phyloP scores from a whole-genome alignment of 2,888 invertebrate species.

The Pharmacophagus antenor region DNA sequence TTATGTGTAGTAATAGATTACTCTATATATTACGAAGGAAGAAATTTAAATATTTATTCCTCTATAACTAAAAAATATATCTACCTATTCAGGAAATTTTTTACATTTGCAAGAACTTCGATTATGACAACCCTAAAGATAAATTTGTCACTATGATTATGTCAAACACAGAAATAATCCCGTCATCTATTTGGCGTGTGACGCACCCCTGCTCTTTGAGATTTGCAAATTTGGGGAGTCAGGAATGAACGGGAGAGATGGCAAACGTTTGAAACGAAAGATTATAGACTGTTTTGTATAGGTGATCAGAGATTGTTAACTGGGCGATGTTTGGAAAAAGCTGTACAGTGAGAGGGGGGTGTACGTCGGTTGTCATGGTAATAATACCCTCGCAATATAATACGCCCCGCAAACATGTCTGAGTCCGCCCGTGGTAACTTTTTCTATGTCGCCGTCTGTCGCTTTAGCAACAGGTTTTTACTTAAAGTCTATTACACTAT shows the following conservation, averaged over 20 bases:
- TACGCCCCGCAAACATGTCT: slow-evolving; percentile 49
- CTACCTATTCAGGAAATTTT: slow-evolving; percentile 28
- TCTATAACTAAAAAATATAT: no score
- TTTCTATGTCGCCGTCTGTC: slow-evolving; percentile 39
- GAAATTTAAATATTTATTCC: background rate
- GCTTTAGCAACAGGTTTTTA: slow-evolving; percentile 68
- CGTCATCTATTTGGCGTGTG: slow-evolving; percentile 76
- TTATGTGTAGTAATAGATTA: background rate
- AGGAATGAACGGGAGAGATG: slow-evolving; percentile 46
- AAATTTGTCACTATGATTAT: slow-evolving; percentile 81
- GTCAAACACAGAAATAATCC: slow-evolving; percentile 81
- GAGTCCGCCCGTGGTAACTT: slow-evolving; percentile 42
- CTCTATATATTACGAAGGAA: background rate
- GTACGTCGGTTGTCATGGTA: slow-evolving; percentile 72
- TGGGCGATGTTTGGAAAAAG: slow-evolving; percentile 70
- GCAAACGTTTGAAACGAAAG: slow-evolving; percentile 60
- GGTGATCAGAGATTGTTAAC: slow-evolving; percentile 72
- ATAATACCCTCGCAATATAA: slow-evolving; percentile 63
- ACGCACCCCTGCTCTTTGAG: slow-evolving; percentile 66
- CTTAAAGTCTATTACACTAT: slow-evolving; percentile 31
- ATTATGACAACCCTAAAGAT: slow-evolving; percentile 70
- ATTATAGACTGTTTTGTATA: slow-evolving; percentile 72
- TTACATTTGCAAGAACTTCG: slow-evolving; percentile 52
- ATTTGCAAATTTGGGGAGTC: slow-evolving; percentile 72
- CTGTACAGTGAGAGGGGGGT: slow-evolving; percentile 57